Percentiles rank a stretch among this genome's conserved stretches.
phyloP scores from a whole-genome alignment of 2,113 vertebrate genomes.

The Nerophis ophidion region DNA sequence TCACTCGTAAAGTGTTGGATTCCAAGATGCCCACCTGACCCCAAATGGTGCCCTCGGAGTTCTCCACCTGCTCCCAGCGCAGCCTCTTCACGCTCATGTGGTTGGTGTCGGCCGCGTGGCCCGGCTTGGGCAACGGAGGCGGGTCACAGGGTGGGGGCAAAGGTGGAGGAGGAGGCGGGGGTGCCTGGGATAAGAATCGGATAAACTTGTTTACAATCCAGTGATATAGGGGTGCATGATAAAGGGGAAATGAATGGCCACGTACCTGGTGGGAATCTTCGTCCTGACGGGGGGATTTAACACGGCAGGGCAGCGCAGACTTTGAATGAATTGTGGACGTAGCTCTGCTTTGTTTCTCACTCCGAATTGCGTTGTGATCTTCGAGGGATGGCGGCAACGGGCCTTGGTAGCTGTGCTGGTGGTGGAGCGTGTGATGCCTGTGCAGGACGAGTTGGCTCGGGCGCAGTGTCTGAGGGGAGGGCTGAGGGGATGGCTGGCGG shows the following conservation, averaged over 20 bases:
- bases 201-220: neutral
- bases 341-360: constrained; percentile 19
- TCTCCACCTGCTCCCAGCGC: constrained; percentile 98
- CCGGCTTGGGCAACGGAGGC: constrained; percentile 64
- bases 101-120: constrained; percentile 78
- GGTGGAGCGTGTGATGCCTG: constrained; percentile 64
- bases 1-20: neutral
- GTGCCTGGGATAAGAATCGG: constrained; percentile 15
- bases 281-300: constrained; percentile 36
- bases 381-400: constrained; percentile 51
- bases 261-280: constrained; percentile 44
- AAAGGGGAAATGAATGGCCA: neutral
- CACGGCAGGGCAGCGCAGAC: constrained; percentile 39
- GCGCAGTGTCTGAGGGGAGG: constrained; percentile 55
- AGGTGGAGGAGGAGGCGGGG: constrained; percentile 70
- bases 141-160: constrained; percentile 73
- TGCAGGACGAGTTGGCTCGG: constrained; percentile 60
- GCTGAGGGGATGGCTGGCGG: constrained; percentile 51
- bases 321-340: constrained; percentile 30
- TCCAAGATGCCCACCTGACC: constrained; percentile 81
- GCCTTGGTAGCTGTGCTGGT: constrained; percentile 70
- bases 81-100: constrained; percentile 97
- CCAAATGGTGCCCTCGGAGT: constrained; percentile 97
- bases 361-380: constrained; percentile 27
- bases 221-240: neutral